Conservation (phyloP, 2,888 invertebrate species). For the Pyrrhosoma nymphula region DNA sequence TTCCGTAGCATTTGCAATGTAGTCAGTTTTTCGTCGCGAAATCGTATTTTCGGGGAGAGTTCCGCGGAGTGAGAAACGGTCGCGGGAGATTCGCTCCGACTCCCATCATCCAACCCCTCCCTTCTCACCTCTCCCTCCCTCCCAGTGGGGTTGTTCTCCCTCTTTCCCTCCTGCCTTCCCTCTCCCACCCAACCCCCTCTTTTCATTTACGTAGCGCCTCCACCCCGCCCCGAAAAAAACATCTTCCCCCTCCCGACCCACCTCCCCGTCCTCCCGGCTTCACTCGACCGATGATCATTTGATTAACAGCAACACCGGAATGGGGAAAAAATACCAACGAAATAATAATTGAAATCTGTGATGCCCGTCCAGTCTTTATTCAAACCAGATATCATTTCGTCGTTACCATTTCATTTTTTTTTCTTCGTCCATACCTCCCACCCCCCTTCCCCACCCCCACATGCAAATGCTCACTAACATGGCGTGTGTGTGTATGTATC, state of each 20-base stretch:
- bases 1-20: not conserved
- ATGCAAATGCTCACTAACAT: no score
- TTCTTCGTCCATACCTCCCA: not conserved
- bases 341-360: conserved; percentile 54
- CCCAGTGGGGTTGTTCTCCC: not conserved
- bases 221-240: not conserved
- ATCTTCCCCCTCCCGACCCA: no score
- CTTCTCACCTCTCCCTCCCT: no score
- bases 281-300: conserved; percentile 59
- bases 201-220: no score
- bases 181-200: not conserved
- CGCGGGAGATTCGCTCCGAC: not conserved
- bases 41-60: not conserved
- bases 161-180: not conserved
- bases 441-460: not conserved
- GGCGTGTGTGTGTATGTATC: no score
- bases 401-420: conserved; percentile 31
- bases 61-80: not conserved
- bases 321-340: conserved; percentile 46
- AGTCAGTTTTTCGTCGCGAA: not conserved
- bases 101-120: not conserved
- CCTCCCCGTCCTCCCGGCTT: not conserved
- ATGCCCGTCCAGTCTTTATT: conserved; percentile 47
- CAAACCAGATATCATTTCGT: conserved; percentile 57
- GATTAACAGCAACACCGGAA: conserved; percentile 61